A percentile compares a stretch with the other conserved stretches of the same genome.
Conservation (phyloP, 2,888 invertebrate species). For the Phyto melanocephala region DNA sequence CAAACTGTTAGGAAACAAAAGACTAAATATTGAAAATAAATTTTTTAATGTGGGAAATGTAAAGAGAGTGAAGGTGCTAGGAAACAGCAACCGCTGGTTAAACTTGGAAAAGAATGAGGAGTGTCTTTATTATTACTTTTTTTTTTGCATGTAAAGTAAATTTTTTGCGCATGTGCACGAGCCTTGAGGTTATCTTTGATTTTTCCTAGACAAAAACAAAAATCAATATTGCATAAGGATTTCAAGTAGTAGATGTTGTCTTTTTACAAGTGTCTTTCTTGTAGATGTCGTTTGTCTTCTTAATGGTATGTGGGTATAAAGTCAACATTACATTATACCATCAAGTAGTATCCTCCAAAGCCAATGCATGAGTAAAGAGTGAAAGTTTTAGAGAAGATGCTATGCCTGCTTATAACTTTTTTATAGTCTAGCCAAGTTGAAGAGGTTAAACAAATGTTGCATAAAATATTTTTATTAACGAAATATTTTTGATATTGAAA, state of each 20-base stretch:
- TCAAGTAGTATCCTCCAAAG: constrained; percentile 27
- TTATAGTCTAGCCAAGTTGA: constrained; percentile 15
- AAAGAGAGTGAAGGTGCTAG: neutral
- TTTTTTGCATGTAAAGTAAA: neutral
- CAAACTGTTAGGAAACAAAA: neutral
- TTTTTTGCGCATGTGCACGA: constrained; percentile 16
- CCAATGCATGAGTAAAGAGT: constrained; percentile 28
- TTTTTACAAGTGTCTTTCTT: neutral
- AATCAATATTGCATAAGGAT: constrained; percentile 50
- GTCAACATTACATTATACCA: neutral
- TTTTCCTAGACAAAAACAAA: constrained; percentile 1
- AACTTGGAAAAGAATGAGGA: constrained; percentile 14
- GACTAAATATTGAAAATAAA: neutral
- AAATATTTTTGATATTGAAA: constrained; percentile 15
- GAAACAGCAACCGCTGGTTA: too few relatives aligned
- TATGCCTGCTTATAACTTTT: neutral
- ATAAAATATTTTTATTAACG: constrained; percentile 36
- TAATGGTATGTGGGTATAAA: constrained; percentile 6
- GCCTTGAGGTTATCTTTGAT: constrained; percentile 37
- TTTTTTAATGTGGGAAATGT: neutral
- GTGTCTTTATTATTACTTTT: constrained; percentile 26
- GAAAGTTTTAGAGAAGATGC: constrained; percentile 56
- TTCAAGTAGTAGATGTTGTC: neutral
- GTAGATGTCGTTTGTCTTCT: constrained; percentile 8
- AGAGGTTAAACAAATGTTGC: constrained; percentile 53